Conservation (phyloP, 2,113 vertebrate genomes). For the Sylvilagus bachmani region DNA sequence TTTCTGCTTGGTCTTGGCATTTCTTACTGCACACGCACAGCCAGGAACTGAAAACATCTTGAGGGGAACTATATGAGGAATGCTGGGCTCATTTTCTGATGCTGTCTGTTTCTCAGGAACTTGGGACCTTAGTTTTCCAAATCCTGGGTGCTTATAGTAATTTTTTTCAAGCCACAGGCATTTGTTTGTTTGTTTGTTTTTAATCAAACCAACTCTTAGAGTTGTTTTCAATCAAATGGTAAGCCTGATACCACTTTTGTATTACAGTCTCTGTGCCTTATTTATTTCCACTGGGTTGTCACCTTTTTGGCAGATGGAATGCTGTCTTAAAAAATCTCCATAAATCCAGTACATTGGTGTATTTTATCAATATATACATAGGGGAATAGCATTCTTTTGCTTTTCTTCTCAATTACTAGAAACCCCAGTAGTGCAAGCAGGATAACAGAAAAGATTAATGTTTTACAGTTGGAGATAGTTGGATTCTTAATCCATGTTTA, state of each 20-base stretch:
- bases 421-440: background rate
- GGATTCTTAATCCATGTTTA: background rate
- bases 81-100: background rate
- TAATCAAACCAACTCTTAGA: background rate
- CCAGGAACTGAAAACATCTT: background rate
- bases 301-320: background rate
- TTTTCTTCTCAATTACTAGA: background rate
- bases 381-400: background rate
- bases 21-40: background rate
- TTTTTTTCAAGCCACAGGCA: background rate
- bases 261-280: background rate
- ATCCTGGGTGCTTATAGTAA: background rate
- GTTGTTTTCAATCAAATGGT: background rate
- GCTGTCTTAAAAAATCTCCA: background rate
- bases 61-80: background rate
- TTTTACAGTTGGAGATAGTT: background rate
- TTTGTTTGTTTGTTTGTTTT: background rate
- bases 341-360: background rate
- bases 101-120: background rate
- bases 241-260: background rate
- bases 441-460: background rate
- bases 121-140: background rate
- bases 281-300: background rate
- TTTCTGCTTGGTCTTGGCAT: conserved; percentile 3
- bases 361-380: background rate